Evolutionary conservation across 1,140 invertebrate genomes (phyloP), one percentile per base, ranked within the genome.

Genomic region (Ceratosolen fusciceps): DNA sequence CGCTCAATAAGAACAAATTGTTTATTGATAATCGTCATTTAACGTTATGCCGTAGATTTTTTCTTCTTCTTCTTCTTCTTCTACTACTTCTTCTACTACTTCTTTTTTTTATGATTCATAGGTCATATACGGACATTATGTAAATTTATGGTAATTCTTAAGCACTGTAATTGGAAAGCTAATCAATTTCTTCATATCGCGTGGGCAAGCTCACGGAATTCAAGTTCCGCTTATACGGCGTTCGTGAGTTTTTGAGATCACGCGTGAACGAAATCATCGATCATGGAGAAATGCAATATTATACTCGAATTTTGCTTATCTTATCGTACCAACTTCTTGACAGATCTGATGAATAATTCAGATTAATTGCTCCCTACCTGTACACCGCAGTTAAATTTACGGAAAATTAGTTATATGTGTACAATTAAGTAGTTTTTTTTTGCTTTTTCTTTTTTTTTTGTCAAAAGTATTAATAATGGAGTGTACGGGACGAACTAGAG

Each of bases 111-210:
- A 43, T 34, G 14, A 19, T 19, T 16, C 58, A 34, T 31, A 31
- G 58, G 16, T 60, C 31, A 19, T 24, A n/a, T 5, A 43, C 39
- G 34, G 26, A 37, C 29, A 60, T 78, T 74, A 83, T 83, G 83
- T 60, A 81, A 81, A 84, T 84, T 83, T 80, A 84, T 84, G 83
- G n/a, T 82, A 84, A 84, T 83, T 29, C 39, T 21, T 26, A 39
- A 29, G 39, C 56, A 56, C 73, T 68, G 78, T 82, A 84, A 84
- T 84, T 84, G 82, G 81, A 78, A 79, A 37, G 60, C 65, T 82
- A 83, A 83, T 84, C 81, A 84, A 84, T 84, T 74, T 83, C 79
- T 81, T 70, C 68, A 76, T 67, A 76, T 83, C 81, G 74, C 70
- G 70, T 68, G 60, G 47, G 72, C 72, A 58, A 56, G 73, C 62